These are phyloP conservation scores for Meandrina meandrites DNA, from an alignment of 92 coral and sea anemone genomes.

Conservation along the genomic window DNA sequence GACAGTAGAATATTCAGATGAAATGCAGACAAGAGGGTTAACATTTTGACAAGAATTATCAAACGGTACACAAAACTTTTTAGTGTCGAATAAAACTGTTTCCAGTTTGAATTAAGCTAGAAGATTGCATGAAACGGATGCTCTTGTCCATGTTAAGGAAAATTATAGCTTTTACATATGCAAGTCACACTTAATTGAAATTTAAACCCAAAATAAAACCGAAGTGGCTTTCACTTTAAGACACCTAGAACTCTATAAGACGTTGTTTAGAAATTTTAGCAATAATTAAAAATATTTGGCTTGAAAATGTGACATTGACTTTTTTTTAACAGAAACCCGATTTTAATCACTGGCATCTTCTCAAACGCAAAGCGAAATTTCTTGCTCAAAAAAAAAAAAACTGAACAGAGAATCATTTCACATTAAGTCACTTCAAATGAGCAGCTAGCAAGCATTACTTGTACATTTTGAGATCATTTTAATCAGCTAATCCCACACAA, in stretches of 20 bases:
- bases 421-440: background rate
- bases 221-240: background rate
- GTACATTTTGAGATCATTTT: background rate
- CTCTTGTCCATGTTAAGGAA: background rate
- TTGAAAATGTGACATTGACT: background rate
- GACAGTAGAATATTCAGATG: background rate
- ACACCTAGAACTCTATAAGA: background rate
- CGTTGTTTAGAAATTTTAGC: background rate
- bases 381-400: background rate
- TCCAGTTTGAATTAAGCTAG: background rate
- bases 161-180: background rate
- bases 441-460: background rate
- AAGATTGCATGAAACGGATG: background rate
- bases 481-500: background rate
- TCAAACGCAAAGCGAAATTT: background rate
- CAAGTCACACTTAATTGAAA: conserved; percentile 4
- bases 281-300: background rate
- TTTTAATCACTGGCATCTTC: background rate
- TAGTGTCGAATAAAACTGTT: background rate
- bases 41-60: background rate
- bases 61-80: background rate
- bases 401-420: background rate
- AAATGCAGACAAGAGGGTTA: background rate
- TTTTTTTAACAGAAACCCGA: background rate
- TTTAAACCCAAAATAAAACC: background rate